phyloP scores from a whole-genome alignment of 2,797 vertebrate genomes.

The Micromesistius poutassou region DNA sequence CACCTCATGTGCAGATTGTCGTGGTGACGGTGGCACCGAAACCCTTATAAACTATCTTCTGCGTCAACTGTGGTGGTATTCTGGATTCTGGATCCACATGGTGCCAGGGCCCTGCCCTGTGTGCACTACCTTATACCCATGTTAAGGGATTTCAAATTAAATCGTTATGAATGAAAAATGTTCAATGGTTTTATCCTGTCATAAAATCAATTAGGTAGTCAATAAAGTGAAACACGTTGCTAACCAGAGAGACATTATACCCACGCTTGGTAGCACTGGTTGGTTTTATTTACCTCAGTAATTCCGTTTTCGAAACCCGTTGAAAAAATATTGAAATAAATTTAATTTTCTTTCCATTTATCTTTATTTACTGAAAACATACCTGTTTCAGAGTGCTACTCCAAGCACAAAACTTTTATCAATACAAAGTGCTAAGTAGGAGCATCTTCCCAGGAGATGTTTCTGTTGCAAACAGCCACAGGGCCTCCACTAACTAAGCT shows the following conservation, averaged over 20 bases:
- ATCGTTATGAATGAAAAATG: too few relatives aligned
- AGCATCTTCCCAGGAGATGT: too few relatives aligned
- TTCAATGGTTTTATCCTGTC: too few relatives aligned
- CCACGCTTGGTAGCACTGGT: background rate
- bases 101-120: background rate
- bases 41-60: background rate
- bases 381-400: background rate
- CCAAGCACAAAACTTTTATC: background rate
- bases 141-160: too few relatives aligned
- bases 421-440: background rate
- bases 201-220: too few relatives aligned
- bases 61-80: background rate
- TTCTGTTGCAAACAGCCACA: too few relatives aligned
- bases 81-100: background rate
- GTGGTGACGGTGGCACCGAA: background rate
- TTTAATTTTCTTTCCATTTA: background rate
- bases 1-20: constrained; percentile 26
- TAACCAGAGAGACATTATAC: background rate
- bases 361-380: background rate
- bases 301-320: background rate
- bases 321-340: background rate
- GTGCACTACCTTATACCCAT: background rate
- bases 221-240: background rate
- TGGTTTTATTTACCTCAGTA: background rate
- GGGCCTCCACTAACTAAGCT: too few relatives aligned